A percentile compares a stretch with the other conserved stretches of the same genome.
These are phyloP conservation scores for Macrophya alboannulata DNA, from an alignment of 2,888 invertebrate species.

Conservation along the genomic window DNA sequence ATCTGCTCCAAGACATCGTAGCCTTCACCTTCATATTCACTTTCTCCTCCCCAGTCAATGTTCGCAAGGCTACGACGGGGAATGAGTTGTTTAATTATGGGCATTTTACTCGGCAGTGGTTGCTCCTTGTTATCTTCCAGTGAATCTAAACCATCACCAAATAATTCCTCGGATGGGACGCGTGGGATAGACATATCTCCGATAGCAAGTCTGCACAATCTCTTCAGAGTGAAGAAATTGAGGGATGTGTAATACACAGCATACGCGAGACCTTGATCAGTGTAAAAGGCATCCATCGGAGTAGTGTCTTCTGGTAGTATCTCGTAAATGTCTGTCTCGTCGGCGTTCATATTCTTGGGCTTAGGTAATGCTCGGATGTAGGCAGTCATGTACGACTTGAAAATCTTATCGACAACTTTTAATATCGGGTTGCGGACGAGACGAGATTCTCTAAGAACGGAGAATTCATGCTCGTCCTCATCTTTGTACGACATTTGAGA, in stretches of 20 bases:
- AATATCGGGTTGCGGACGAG: slow-evolving; percentile 82
- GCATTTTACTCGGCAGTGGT: slow-evolving; percentile 41
- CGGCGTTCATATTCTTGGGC: slow-evolving; percentile 52
- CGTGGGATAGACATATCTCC: slow-evolving; percentile 79
- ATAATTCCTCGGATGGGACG: slow-evolving; percentile 78
- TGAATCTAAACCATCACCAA: slow-evolving; percentile 79
- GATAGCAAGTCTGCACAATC: slow-evolving; percentile 81
- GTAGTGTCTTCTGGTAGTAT: slow-evolving; percentile 78
- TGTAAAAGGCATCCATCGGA: slow-evolving; percentile 83
- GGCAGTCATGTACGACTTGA: slow-evolving; percentile 83
- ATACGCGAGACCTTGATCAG: slow-evolving; percentile 83
- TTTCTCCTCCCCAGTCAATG: slow-evolving; percentile 37
- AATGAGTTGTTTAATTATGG: slow-evolving; percentile 44
- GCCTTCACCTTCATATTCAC: slow-evolving; percentile 43
- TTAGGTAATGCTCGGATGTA: slow-evolving; percentile 80
- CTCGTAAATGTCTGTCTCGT: slow-evolving; percentile 60
- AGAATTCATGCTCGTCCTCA: slow-evolving; percentile 79
- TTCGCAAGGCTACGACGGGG: slow-evolving; percentile 55
- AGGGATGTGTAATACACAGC: slow-evolving; percentile 83
- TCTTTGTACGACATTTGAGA: slow-evolving; percentile 77
- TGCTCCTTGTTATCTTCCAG: slow-evolving; percentile 76
- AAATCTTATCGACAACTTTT: slow-evolving; percentile 75
- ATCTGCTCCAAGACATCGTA: background rate
- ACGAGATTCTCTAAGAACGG: slow-evolving; percentile 80
- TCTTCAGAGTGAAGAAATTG: slow-evolving; percentile 82